Base-by-base conservation (phyloP, 2,113 vertebrate genomes). In the Seriola quinqueradiata region DNA sequence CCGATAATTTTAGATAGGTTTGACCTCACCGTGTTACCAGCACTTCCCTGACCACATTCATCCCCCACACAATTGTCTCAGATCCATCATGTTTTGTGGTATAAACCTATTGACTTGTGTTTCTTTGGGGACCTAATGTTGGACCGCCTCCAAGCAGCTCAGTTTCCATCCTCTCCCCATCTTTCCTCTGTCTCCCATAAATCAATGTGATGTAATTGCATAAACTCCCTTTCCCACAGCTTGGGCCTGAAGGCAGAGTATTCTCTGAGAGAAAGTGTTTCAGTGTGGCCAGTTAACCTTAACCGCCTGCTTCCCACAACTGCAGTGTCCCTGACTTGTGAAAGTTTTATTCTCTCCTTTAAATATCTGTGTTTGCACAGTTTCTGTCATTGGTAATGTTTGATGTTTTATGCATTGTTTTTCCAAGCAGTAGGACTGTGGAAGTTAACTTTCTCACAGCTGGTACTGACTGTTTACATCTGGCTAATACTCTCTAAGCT, bases 121-220 rank as follows among this genome's bases (percentile, higher is more conserved):
- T 92, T 84, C 93, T 92, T 87, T 34, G 21, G 94, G 93, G 93
- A 95, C 83, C 81, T 87, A 77, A 84, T 90, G 83, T 83, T 95
- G 95, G 93, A 92, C 42, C 52, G 64, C 73, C 63, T 93, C 94
- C 94, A 95, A 91, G 86, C 86, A 59, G 89, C 89, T 95, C 89
- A 87, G 85, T 91, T 94, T 95, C 89, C 94, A 92, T 93, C 81
- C 91, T 89, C 87, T 90, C 89, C 89, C 87, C 77, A 81, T 88
- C 90, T 87, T 92, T 92, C 87, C 87, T 88, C 86, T 81, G 66
- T 77, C 74, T 82, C 77, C 84, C 89, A 92, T 95, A 95, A 95
- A 94, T 95, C 92, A 94, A 88, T 88, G 91, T 95, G 95, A 94
- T 93, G 92, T 93, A 94, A 95, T 93, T 94, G 87, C 89, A 90